These are phyloP conservation scores for Punctoribates punctum DNA, from an alignment of 2,888 invertebrate genomes.

Conservation along the genomic window DNA sequence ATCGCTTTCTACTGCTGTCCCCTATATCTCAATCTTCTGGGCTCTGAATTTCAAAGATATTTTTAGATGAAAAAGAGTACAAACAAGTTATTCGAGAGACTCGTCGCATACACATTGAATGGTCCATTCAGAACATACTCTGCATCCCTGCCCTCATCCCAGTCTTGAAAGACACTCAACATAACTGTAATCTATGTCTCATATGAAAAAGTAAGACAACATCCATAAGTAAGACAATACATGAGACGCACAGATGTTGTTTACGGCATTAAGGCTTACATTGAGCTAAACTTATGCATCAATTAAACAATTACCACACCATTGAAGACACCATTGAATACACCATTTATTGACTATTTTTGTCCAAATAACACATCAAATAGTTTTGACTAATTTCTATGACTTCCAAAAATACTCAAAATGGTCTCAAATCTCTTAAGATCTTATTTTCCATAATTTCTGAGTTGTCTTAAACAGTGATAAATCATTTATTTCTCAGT, in stretches of 20 bases:
- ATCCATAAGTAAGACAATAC: conserved; percentile 32
- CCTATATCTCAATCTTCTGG: conserved; percentile 17
- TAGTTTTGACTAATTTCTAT: conserved; percentile 27
- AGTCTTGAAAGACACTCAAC: conserved; percentile 15
- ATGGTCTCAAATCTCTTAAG: no score
- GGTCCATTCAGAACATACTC: background rate
- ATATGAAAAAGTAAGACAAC: conserved; percentile 17
- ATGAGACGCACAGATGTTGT: conserved; percentile 28
- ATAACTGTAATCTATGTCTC: conserved; percentile 12
- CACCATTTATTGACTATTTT: conserved; percentile 30
- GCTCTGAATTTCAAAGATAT: background rate
- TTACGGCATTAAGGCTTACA: conserved; percentile 3
- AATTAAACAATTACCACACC: conserved; percentile 31
- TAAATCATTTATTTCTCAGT: no score
- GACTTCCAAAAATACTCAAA: background rate
- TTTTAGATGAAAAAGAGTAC: conserved; percentile 8
- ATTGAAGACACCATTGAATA: no score
- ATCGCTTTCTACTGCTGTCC: background rate
- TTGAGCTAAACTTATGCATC: conserved; percentile 12
- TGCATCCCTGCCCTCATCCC: background rate
- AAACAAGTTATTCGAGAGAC: conserved; percentile 27
- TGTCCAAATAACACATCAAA: conserved; percentile 5
- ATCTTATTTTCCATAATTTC: background rate
- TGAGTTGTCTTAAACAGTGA: no score
- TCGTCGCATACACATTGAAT: background rate